Evolutionary conservation across 2,888 invertebrate genomes (phyloP).

Genomic region (Ischnus inquisitorius): DNA sequence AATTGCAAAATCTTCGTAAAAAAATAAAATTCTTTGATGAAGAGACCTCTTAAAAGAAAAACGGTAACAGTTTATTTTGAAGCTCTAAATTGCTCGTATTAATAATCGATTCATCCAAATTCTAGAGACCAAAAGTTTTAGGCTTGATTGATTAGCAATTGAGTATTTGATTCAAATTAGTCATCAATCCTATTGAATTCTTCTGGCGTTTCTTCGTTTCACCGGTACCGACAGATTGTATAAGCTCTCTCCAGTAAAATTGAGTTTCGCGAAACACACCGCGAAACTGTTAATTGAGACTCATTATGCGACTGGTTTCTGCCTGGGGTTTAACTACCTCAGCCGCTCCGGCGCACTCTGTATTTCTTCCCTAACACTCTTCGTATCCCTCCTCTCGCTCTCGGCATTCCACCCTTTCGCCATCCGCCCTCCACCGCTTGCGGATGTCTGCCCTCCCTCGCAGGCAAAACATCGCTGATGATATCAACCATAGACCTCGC

Average conservation of each 20-base stretch:
- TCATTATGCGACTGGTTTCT: conserved; percentile 81
- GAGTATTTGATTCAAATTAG: too few species aligned
- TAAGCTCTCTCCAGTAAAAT: conserved; percentile 75
- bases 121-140: too few species aligned
- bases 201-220: too few species aligned
- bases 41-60: too few species aligned
- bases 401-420: conserved; percentile 30
- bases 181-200: too few species aligned
- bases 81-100: too few species aligned
- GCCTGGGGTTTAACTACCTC: conserved; percentile 61
- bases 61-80: too few species aligned
- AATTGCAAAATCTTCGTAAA: too few species aligned
- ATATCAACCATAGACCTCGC: background rate
- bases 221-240: background rate
- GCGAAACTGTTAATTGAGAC: conserved; percentile 85
- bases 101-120: too few species aligned
- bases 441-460: conserved; percentile 16
- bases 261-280: conserved; percentile 84
- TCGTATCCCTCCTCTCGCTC: conserved; percentile 8
- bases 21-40: too few species aligned
- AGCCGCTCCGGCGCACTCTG: conserved; percentile 53
- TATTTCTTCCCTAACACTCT: conserved; percentile 41
- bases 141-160: too few species aligned
- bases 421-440: conserved; percentile 2
- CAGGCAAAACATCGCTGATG: background rate